Conservation (phyloP, 2,113 vertebrate species). For the Meles meles region DNA sequence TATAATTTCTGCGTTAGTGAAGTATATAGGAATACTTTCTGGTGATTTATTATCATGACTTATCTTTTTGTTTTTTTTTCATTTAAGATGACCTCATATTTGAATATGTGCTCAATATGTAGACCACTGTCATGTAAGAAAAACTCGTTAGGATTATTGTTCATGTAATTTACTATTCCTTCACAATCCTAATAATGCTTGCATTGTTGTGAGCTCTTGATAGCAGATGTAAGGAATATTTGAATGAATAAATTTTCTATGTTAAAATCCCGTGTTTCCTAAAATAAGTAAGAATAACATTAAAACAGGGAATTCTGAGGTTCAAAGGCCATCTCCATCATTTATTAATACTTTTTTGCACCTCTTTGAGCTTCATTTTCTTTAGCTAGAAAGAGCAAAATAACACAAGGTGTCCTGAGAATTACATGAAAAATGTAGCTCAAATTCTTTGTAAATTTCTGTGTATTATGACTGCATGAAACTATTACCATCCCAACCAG, state of each 20-base stretch:
- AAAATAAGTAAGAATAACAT: neutral
- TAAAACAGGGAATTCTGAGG: neutral
- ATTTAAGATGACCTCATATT: neutral
- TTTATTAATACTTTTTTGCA: neutral
- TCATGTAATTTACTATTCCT: neutral
- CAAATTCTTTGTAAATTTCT: conserved; percentile 27
- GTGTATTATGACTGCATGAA: neutral
- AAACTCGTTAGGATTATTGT: neutral
- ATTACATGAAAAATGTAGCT: neutral
- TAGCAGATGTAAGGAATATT: neutral
- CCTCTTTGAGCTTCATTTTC: neutral
- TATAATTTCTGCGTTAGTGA: neutral
- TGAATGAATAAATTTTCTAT: neutral
- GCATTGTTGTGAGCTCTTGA: neutral
- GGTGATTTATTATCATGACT: neutral
- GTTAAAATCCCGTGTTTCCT: neutral
- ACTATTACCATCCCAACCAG: neutral
- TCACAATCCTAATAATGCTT: neutral
- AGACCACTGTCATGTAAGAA: neutral
- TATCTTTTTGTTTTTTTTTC: neutral
- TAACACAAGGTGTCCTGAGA: neutral
- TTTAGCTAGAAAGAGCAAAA: neutral
- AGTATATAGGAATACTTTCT: neutral
- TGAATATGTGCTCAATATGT: neutral
- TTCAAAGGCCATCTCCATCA: neutral